Base-by-base conservation (phyloP, 2,888 invertebrate species). In the Phyllotreta cruciferae region DNA sequence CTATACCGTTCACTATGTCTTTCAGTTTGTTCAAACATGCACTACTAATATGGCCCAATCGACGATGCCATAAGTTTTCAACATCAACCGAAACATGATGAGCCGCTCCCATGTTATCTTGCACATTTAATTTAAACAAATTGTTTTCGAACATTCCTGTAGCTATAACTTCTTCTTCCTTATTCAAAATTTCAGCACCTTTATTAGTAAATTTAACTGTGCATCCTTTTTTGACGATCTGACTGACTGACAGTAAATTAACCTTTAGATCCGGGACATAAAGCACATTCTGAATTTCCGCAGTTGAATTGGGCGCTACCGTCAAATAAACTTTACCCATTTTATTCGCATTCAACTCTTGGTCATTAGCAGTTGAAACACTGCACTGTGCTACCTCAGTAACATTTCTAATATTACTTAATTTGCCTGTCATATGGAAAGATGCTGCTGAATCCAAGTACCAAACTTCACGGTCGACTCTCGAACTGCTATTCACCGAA, bases 171-270 rank as follows among this genome's bases (percentile, higher is more conserved):
- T 53, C 38, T 41, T 36, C 14, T 50, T 45, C 41, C 6, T 38
- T 38, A 10, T 60, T 9, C 9, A 42, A n/a, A 56, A 45, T 9
- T 10, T 49, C 9, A 8, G 6, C 5, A 47, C 38, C 38, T 52
- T 49, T 53, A 66, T 13, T 67, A 61, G 1, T 34, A 62, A 76
- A 75, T 3, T 36, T 65, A 6, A 77, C 72, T 10, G 68, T 64
- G 52, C 71, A 72, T 7, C 64, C 64, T 47, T 73, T 71, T 36
- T 74, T 65, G 5, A 74, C 73, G 47, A 75, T 70, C n/a, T 64
- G 56, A 42, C 69, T 70, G n/a, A 76, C 74, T 0, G 75, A 76
- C 6, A 76, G 49, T 7, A 75, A 52, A 57, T 74, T 76, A 55
- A 70, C 74, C 11, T 69, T 64, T 7, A 77, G 60, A 10, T 70